Evolutionary conservation across 2,888 invertebrate species (phyloP), one percentile per base, ranked within the genome.

Genomic region (Drosophila mettleri): DNA sequence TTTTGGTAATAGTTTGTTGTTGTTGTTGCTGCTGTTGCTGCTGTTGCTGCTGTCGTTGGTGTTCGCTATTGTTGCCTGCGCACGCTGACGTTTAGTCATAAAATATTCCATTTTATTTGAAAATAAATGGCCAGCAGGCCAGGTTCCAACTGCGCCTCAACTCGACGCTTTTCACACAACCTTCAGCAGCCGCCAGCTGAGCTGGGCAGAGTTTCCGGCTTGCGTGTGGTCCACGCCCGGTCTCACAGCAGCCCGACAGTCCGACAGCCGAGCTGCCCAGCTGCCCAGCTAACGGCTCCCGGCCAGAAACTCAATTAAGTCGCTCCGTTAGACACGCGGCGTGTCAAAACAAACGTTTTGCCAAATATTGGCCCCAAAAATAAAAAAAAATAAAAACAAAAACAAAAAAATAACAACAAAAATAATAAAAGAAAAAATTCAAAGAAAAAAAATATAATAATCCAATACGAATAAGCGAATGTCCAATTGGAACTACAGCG

Each of bases 331-430:
- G 81, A 86, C 76, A 87, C 71, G 86, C 83, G 80, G 83, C 82
- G 83, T 84, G 83, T 87, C 86, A 87, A 84, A 87, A 84, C 88
- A 84, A 87, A 87, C 74, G 84, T 84, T 87, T 80, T 78, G 78
- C 71, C 75, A 74, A 78, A 75, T 61, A 73, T 70, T 55, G 43
- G 49, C 48, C 34, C 36, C 53, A 52, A 48, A 45, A 39, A 16
- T 18, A 38, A 38, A 8, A 29, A 27, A 5, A 29, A 16, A 9
- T 10, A 16, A 1, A 41, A 18, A 14, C 7, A 57, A 12, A 53
- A 18, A 9, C 29, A 22, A 39, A 33, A 41, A 6, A 18, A n/a
- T 20, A 45, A 41, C 9, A 18, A n/a, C 24, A 45, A 43, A n/a
- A 48, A 41, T 10, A 27, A 43, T n/a, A 20, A 20, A 8, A n/a